A percentile compares a stretch with the other conserved stretches of the same genome.
phyloP scores from a whole-genome alignment of 2,888 invertebrate genomes.

The Scelioninae gen. 1 region DNA sequence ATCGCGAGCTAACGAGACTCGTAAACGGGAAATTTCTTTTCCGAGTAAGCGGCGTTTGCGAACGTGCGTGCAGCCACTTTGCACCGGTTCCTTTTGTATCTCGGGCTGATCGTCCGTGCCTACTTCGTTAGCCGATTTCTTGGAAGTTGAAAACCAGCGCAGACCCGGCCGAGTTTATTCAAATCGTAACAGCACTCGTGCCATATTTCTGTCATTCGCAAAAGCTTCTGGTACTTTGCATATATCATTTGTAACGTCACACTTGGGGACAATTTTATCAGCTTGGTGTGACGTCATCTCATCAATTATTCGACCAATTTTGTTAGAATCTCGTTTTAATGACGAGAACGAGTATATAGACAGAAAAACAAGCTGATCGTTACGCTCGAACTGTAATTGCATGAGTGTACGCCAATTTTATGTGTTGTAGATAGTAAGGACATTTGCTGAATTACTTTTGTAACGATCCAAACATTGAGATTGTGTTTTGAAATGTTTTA shows the following conservation, averaged over 20 bases:
- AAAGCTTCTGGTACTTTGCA: no score
- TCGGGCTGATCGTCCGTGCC: constrained; percentile 66
- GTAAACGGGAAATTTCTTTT: constrained; percentile 69
- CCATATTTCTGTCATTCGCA: constrained; percentile 52
- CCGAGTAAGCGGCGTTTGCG: constrained; percentile 51
- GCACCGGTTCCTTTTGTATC: constrained; percentile 68
- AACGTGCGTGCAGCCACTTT: constrained; percentile 66
- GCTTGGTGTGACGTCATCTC: constrained; percentile 22
- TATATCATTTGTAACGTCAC: constrained; percentile 46
- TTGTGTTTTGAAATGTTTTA: no score
- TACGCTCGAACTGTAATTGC: constrained; percentile 26
- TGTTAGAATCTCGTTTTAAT: constrained; percentile 40
- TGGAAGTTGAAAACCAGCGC: constrained; percentile 64
- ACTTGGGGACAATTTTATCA: constrained; percentile 44
- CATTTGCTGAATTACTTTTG: no score
- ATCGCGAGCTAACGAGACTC: constrained; percentile 62
- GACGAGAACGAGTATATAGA: constrained; percentile 8
- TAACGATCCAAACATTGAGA: no score
- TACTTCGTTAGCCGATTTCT: constrained; percentile 69
- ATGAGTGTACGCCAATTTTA: constrained; percentile 14
- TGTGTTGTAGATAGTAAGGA: constrained; percentile 8
- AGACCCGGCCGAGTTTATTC: constrained; percentile 59
- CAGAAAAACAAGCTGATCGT: constrained; percentile 16
- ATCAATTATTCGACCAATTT: constrained; percentile 49
- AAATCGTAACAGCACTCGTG: constrained; percentile 54